These are phyloP conservation scores for Tachina lurida DNA, from an alignment of 2,888 invertebrate species.

Conservation along the genomic window DNA sequence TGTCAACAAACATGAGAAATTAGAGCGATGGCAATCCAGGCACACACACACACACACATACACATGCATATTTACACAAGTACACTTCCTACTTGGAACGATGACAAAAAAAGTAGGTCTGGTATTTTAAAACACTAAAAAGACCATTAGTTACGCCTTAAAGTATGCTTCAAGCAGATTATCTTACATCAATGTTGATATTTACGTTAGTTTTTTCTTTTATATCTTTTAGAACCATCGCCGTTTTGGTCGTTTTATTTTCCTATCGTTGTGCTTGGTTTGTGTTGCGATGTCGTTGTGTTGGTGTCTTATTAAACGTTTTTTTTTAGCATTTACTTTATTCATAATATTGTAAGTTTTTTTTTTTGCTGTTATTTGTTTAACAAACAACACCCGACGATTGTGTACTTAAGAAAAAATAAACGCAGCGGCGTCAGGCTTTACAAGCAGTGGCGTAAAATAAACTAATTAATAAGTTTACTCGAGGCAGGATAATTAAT, in stretches of 20 bases:
- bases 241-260: no score
- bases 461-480: neutral
- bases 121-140: conserved; percentile 80
- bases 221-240: neutral
- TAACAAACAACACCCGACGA: conserved; percentile 52
- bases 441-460: conserved; percentile 31
- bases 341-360: conserved; percentile 44
- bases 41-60: neutral
- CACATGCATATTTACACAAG: neutral
- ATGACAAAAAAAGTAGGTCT: conserved; percentile 76
- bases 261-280: conserved; percentile 24
- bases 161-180: conserved; percentile 81
- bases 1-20: neutral
- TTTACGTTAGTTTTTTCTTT: conserved; percentile 52
- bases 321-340: conserved; percentile 55
- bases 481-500: neutral
- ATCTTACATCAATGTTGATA: conserved; percentile 75
- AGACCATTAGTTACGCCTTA: conserved; percentile 82
- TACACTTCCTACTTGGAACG: conserved; percentile 50
- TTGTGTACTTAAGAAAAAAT: conserved; percentile 4
- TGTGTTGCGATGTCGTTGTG: neutral
- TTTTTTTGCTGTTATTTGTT: conserved; percentile 50
- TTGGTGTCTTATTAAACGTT: conserved; percentile 54
- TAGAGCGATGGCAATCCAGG: neutral
- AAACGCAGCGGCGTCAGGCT: conserved; percentile 7